Evolutionary conservation across 2,113 vertebrate genomes (phyloP).

Genomic region (Ibidorhyncha struthersii): DNA sequence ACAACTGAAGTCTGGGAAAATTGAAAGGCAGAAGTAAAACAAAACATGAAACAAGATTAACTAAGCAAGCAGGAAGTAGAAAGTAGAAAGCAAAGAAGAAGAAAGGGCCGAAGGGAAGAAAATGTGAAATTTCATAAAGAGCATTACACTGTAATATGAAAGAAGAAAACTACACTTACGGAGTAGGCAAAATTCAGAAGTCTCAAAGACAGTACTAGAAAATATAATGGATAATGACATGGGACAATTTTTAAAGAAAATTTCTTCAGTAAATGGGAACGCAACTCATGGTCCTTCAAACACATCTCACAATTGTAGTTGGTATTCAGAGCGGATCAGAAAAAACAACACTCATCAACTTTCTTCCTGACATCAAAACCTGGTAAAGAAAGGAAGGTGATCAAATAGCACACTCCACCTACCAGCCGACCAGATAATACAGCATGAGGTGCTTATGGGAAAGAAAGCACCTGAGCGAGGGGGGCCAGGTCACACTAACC

Average conservation of each 20-base stretch:
- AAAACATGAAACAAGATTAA: neutral
- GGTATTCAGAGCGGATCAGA: neutral
- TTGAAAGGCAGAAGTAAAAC: neutral
- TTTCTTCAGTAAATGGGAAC: neutral
- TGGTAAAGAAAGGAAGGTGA: neutral
- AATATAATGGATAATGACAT: neutral
- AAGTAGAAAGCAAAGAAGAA: neutral
- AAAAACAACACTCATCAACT: neutral
- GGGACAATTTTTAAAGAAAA: neutral
- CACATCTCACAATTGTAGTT: neutral
- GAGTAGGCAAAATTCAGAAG: neutral
- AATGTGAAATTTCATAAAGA: neutral
- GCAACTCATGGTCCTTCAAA: neutral
- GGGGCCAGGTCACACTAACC: neutral
- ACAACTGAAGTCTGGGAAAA: neutral
- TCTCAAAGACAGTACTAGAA: neutral
- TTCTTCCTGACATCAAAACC: neutral
- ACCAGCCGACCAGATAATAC: neutral
- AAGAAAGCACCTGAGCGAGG: fast-evolving
- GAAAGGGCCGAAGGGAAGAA: neutral
- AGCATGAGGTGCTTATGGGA: neutral
- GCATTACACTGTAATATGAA: neutral
- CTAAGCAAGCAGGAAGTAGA: neutral
- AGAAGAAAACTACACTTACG: neutral
- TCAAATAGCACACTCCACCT: neutral